Evolutionary conservation across 2,888 invertebrate genomes (phyloP).

Genomic region (Drosophila leonis): DNA sequence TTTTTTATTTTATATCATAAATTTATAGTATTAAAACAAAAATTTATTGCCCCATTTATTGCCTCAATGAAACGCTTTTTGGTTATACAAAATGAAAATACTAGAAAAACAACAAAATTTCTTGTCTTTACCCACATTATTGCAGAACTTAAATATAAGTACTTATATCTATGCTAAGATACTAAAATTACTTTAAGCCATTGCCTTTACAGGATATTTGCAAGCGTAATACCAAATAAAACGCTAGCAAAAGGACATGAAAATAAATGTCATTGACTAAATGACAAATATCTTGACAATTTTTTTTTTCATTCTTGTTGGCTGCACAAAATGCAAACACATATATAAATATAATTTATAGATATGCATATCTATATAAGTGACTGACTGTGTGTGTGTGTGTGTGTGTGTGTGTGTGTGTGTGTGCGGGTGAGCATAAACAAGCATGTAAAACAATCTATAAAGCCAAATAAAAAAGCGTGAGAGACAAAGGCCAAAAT

Average conservation of each 20-base stretch:
- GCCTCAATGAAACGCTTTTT: too few relatives aligned
- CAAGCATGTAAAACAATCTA: constrained; percentile 66
- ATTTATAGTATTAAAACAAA: too few relatives aligned
- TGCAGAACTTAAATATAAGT: too few relatives aligned
- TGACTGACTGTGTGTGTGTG: constrained; percentile 4
- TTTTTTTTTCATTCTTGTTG: constrained; percentile 47
- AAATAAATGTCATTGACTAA: constrained; percentile 82
- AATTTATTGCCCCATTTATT: too few relatives aligned
- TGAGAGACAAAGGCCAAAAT: constrained; percentile 48
- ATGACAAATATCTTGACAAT: constrained; percentile 79
- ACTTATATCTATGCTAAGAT: too few relatives aligned
- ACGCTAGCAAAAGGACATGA: constrained; percentile 58
- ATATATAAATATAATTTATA: constrained; percentile 50
- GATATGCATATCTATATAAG: constrained; percentile 50
- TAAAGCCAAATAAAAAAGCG: constrained; percentile 56
- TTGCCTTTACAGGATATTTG: constrained; percentile 23
- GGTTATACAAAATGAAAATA: too few relatives aligned
- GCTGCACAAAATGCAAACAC: constrained; percentile 51
- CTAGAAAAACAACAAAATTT: too few relatives aligned
- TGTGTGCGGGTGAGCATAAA: constrained; percentile 46
- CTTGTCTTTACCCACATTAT: too few relatives aligned
- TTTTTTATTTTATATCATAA: too few relatives aligned
- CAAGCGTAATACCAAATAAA: constrained; percentile 10
- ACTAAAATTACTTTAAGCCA: neutral
- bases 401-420: constrained; percentile 16